Conservation (phyloP, 2,797 vertebrate species). For the Epinephelus malabaricus region DNA sequence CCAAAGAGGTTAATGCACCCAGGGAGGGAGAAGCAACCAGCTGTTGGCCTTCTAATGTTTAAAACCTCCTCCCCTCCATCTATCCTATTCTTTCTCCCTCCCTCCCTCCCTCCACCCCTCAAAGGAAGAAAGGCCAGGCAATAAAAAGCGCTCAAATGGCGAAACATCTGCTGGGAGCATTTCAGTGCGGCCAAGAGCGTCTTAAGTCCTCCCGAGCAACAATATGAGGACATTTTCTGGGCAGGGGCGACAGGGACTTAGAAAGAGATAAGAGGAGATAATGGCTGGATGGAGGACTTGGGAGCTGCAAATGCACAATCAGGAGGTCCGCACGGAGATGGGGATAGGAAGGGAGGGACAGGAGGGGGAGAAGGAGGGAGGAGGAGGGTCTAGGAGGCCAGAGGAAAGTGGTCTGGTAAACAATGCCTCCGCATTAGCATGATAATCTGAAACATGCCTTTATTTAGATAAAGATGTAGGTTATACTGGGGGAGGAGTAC, state of each 20-base stretch:
- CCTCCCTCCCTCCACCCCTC: constrained; percentile 47
- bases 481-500: constrained; percentile 63
- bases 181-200: constrained; percentile 76
- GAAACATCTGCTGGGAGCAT: constrained; percentile 83
- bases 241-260: constrained; percentile 75
- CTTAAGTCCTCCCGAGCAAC: constrained; percentile 81
- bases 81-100: constrained; percentile 64
- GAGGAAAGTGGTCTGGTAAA: constrained; percentile 79
- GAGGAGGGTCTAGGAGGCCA: constrained; percentile 62
- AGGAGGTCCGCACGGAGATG: constrained; percentile 64
- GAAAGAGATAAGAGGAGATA: constrained; percentile 84
- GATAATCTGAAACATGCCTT: constrained; percentile 78
- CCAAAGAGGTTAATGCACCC: constrained; percentile 97
- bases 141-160: constrained; percentile 74
- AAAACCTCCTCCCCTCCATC: constrained; percentile 82
- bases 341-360: constrained; percentile 23
- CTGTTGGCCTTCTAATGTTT: constrained; percentile 96
- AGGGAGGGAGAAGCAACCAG: constrained; percentile 95
- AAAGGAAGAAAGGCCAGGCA: constrained; percentile 73
- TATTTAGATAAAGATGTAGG: constrained; percentile 80
- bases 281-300: constrained; percentile 77
- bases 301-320: constrained; percentile 79
- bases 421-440: constrained; percentile 78
- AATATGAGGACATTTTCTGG: constrained; percentile 77
- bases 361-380: constrained; percentile 43